Percentiles rank a stretch among this genome's conserved stretches.
phyloP scores from a whole-genome alignment of 2,797 vertebrate species.

The Ispidina picta region DNA sequence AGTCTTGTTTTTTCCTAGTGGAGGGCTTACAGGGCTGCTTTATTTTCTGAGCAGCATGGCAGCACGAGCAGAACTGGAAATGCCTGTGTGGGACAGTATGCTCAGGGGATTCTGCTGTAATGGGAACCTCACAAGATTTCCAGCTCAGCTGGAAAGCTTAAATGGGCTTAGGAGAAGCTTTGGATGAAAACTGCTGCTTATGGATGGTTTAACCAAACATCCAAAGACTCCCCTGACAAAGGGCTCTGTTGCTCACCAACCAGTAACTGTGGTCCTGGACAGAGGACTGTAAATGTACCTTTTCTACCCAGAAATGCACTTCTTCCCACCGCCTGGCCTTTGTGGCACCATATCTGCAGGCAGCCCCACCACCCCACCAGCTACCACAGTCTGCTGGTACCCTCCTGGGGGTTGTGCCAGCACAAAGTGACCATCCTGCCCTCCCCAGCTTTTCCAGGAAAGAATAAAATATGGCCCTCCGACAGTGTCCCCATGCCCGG shows the following conservation, averaged over 20 bases:
- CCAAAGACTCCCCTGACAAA: not conserved
- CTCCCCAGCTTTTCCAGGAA: not conserved
- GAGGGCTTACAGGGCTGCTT: not conserved
- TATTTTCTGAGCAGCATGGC: fast-evolving
- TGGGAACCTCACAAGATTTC: not conserved
- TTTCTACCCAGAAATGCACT: not conserved
- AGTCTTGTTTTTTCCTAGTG: fast-evolving
- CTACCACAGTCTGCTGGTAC: not conserved
- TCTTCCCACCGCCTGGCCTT: not conserved
- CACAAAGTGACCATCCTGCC: not conserved
- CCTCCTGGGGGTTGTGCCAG: not conserved
- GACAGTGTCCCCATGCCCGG: not conserved
- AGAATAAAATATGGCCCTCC: not conserved
- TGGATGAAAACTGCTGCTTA: not conserved
- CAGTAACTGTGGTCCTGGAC: not conserved
- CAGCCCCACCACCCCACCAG: not conserved
- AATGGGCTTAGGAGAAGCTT: not conserved
- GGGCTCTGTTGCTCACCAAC: not conserved
- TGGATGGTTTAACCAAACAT: not conserved
- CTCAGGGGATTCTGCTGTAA: not conserved
- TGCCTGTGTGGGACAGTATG: not conserved
- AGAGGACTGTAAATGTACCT: not conserved
- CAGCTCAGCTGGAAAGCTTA: not conserved
- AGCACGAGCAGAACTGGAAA: not conserved
- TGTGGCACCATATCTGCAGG: not conserved